phyloP scores from a whole-genome alignment of 2,888 invertebrate species.

The Lucinisca nassula region DNA sequence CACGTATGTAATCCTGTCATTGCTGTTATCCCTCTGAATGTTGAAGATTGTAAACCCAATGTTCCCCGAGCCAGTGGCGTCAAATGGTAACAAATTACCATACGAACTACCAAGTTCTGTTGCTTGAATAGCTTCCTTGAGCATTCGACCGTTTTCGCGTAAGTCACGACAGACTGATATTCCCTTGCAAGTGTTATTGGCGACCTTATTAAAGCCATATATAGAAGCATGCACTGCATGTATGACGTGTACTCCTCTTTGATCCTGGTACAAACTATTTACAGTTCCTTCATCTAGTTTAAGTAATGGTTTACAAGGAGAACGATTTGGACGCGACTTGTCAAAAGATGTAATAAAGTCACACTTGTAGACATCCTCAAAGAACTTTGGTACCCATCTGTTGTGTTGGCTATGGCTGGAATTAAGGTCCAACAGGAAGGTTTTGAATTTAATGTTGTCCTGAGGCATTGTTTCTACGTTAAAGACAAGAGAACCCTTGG shows the following conservation, averaged over 20 bases:
- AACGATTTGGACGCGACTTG: slow-evolving; percentile 33
- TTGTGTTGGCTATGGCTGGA: slow-evolving; percentile 44
- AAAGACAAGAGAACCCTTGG: slow-evolving; percentile 76
- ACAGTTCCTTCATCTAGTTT: slow-evolving; percentile 34
- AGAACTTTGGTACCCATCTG: slow-evolving; percentile 77
- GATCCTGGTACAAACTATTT: slow-evolving; percentile 61
- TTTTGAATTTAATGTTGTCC: slow-evolving; percentile 43
- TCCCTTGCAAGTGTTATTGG: slow-evolving; percentile 26
- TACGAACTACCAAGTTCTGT: neutral
- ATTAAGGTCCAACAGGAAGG: slow-evolving; percentile 59
- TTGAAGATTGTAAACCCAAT: slow-evolving; percentile 78
- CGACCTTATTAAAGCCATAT: slow-evolving; percentile 56
- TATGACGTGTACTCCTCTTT: slow-evolving; percentile 75
- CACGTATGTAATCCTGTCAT: slow-evolving; percentile 34
- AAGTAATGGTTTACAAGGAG: neutral
- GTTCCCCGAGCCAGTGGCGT: slow-evolving; percentile 74
- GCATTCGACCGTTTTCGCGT: neutral
- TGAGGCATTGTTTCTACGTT: slow-evolving; percentile 63
- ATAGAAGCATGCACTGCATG: slow-evolving; percentile 74
- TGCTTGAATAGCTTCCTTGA: neutral
- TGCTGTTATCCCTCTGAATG: slow-evolving; percentile 62
- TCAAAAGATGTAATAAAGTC: slow-evolving; percentile 74
- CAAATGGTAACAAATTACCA: slow-evolving; percentile 48
- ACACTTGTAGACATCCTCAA: slow-evolving; percentile 76
- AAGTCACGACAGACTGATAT: neutral